phyloP scores from a whole-genome alignment of 2,797 vertebrate species.

The Carcharodon carcharias region DNA sequence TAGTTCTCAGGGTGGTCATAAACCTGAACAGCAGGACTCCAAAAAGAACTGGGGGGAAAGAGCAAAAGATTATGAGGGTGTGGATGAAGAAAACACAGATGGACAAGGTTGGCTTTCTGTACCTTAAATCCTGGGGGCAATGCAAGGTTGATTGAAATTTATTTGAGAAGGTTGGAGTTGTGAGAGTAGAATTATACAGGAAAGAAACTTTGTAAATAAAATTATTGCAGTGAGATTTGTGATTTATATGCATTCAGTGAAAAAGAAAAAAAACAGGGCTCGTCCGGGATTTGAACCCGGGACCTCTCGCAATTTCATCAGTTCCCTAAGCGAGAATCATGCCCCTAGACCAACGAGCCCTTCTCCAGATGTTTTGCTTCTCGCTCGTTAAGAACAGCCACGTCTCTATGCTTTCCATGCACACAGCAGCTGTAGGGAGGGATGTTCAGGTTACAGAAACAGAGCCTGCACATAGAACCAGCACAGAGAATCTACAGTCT shows the following conservation, averaged over 20 bases:
- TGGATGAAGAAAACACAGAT: not conserved
- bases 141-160: not conserved
- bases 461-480: not conserved
- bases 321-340: slow-evolving; percentile 31
- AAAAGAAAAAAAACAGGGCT: not conserved
- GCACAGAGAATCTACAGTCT: not conserved
- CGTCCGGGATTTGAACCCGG: slow-evolving; percentile 30
- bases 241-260: not conserved
- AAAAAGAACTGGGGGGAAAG: not conserved
- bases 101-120: not conserved
- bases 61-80: not conserved
- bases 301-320: not conserved
- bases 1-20: not conserved
- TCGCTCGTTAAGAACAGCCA: not conserved
- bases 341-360: slow-evolving; percentile 28
- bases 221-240: not conserved
- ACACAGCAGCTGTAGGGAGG: not conserved
- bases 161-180: not conserved
- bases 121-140: not conserved
- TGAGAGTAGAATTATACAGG: not conserved
- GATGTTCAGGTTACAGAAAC: not conserved
- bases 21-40: not conserved
- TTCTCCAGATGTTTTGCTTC: not conserved
- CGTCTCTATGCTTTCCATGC: not conserved
- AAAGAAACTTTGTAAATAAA: not conserved